Evolutionary conservation across 1,140 invertebrate species (phyloP), one percentile per base, ranked within the genome.

Genomic region (Carcinoscorpius rotundicauda): DNA sequence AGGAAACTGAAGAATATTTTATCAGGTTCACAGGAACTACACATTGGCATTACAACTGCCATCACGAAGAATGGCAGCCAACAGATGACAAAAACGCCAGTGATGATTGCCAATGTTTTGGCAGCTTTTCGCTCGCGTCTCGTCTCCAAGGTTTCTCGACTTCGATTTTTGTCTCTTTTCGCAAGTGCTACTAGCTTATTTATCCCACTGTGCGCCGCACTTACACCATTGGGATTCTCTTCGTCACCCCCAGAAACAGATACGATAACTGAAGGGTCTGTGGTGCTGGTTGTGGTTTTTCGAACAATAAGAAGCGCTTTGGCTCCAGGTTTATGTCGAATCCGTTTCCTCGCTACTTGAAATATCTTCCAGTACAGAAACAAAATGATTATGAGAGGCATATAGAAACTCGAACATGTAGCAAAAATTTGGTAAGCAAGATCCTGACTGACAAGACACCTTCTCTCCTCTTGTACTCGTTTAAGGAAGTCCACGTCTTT

Each of bases 61-160:
- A 91, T 86, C 49, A 94, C 86, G 78, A 96, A 95, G 78, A 96
- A 96, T 4, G 93, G 93, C 62, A 93, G 80, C 93, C 93, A 96
- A 75, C 92, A 95, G 65, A 93, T 83, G 51, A 95, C 88, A 76
- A 95, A 95, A 6, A 91, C 91, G 11, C 91, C 91, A 0, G 92
- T 94, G 29, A 29, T 29, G 29, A 29, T 29, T 29, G 29, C 29
- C 29, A 29, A 29, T 29, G 29, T 29, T 29, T 29, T 29, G 29
- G 29, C 29, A 29, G 29, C 29, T 29, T 29, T 29, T 29, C 29
- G 29, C 29, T 29, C 29, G 29, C 29, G 29, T 29, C 29, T 29
- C 29, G 29, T 29, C 29, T 29, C 29, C 29, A 29, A 29, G 29
- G 29, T 29, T 29, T 29, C 29, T 29, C 29, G 29, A 29, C 29